These are phyloP conservation scores for Cactoblastis cactorum DNA, from an alignment of 2,888 invertebrate genomes.

Conservation along the genomic window DNA sequence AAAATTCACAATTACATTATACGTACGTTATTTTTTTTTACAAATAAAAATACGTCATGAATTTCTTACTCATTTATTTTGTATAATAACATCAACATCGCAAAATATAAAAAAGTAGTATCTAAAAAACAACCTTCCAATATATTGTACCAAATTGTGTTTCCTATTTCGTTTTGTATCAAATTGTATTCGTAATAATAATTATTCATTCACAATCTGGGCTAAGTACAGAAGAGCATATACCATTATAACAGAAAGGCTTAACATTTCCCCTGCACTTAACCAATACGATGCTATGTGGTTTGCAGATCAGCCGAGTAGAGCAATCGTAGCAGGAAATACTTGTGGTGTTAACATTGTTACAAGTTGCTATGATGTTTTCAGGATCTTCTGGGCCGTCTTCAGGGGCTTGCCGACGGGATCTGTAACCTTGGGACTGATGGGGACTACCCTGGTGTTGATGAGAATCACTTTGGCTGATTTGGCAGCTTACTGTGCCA, in stretches of 20 bases:
- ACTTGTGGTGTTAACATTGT: constrained; percentile 27
- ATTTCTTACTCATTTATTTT: background rate
- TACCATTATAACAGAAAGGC: constrained; percentile 51
- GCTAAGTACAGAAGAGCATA: constrained; percentile 37
- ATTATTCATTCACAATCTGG: background rate
- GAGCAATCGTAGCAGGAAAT: constrained; percentile 47
- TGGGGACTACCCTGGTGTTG: constrained; percentile 21
- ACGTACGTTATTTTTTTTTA: background rate
- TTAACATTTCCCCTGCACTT: constrained; percentile 34
- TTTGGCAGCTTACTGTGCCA: constrained; percentile 23
- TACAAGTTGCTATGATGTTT: constrained; percentile 37
- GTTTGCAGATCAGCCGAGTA: constrained; percentile 49
- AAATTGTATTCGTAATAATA: background rate
- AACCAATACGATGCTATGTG: constrained; percentile 41
- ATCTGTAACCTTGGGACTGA: constrained; percentile 26
- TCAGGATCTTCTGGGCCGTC: constrained; percentile 4
- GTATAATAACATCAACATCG: background rate
- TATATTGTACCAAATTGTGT: background rate
- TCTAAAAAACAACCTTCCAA: background rate
- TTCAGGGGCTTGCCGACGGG: constrained; percentile 24
- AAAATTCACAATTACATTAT: no score
- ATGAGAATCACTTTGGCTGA: constrained; percentile 24
- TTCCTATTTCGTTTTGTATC: background rate
- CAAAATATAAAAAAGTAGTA: background rate
- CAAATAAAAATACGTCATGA: background rate